These are phyloP conservation scores for Anoplopoma fimbria DNA, from an alignment of 2,113 vertebrate genomes.

Conservation along the genomic window DNA sequence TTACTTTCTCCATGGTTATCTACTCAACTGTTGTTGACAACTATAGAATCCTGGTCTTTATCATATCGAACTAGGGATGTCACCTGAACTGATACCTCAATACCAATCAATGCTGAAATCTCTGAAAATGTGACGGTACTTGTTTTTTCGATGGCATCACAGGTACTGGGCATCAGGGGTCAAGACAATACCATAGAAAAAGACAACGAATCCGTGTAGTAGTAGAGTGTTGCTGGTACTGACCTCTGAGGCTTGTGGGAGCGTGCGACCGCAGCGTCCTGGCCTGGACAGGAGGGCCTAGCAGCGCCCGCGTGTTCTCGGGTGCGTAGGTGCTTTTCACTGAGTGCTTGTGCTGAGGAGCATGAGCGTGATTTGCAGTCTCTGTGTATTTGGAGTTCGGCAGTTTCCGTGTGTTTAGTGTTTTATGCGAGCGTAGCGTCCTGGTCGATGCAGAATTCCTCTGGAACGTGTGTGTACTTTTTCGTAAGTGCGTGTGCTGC, in stretches of 20 bases:
- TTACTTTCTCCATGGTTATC: too few relatives aligned
- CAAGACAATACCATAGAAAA: too few relatives aligned
- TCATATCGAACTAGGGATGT: too few relatives aligned
- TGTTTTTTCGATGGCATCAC: too few relatives aligned
- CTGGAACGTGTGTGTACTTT: not conserved
- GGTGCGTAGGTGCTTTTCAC: slow-evolving; percentile 20
- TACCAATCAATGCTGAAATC: too few relatives aligned
- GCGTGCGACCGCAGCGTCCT: slow-evolving; percentile 53
- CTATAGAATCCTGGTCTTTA: too few relatives aligned
- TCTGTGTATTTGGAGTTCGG: not conserved
- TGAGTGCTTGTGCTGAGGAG: slow-evolving; percentile 16
- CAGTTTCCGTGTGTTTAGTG: not conserved
- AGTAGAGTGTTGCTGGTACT: slow-evolving; percentile 30
- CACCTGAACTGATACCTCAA: too few relatives aligned
- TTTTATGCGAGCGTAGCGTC: slow-evolving; percentile 52
- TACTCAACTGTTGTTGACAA: too few relatives aligned
- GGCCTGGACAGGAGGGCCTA: not conserved
- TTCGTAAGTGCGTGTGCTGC: not conserved
- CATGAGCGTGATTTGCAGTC: slow-evolving; percentile 6
- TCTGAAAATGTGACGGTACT: too few relatives aligned
- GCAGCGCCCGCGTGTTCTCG: slow-evolving; percentile 4
- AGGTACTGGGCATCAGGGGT: too few relatives aligned
- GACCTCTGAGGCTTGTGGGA: slow-evolving; percentile 40
- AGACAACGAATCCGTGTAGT: too few relatives aligned
- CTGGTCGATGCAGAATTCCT: slow-evolving; percentile 41